A percentile compares a stretch with the other conserved stretches of the same genome.
These are phyloP conservation scores for Trachops cirrhosus DNA, from an alignment of 2,797 vertebrate genomes.

Conservation along the genomic window DNA sequence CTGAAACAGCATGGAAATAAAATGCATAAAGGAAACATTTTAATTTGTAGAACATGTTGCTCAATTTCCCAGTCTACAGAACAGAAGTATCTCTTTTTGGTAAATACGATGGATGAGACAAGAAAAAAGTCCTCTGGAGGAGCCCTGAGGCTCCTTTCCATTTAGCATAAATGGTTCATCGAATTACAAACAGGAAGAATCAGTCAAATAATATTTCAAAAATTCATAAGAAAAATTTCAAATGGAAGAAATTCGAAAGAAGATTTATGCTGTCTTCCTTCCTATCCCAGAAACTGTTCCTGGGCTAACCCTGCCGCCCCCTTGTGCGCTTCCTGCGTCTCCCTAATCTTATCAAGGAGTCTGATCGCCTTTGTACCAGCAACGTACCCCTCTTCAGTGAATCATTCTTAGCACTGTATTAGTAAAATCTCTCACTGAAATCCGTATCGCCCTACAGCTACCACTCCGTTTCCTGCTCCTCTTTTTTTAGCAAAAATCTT, in stretches of 20 bases:
- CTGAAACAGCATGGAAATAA: neutral
- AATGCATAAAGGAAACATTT: neutral
- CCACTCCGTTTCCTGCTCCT: neutral
- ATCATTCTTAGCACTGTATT: neutral
- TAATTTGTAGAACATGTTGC: neutral
- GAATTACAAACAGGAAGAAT: neutral
- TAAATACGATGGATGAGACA: neutral
- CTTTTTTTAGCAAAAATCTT: neutral
- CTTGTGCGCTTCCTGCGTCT: too few species aligned
- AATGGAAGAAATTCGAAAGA: neutral
- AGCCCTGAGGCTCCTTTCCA: neutral
- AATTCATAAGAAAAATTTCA: neutral
- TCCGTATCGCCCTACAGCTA: neutral
- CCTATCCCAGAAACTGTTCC: neutral
- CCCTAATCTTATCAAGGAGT: neutral
- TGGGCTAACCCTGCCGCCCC: neutral
- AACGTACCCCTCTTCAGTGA: neutral
- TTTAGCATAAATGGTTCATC: neutral
- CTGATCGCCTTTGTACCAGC: neutral
- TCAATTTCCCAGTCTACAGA: neutral
- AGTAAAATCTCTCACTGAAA: neutral
- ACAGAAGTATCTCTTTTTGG: neutral
- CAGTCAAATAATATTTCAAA: neutral
- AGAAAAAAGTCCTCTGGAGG: neutral
- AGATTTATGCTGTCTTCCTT: neutral